phyloP scores from a whole-genome alignment of 2,888 invertebrate species.

The Catocala fraxini region DNA sequence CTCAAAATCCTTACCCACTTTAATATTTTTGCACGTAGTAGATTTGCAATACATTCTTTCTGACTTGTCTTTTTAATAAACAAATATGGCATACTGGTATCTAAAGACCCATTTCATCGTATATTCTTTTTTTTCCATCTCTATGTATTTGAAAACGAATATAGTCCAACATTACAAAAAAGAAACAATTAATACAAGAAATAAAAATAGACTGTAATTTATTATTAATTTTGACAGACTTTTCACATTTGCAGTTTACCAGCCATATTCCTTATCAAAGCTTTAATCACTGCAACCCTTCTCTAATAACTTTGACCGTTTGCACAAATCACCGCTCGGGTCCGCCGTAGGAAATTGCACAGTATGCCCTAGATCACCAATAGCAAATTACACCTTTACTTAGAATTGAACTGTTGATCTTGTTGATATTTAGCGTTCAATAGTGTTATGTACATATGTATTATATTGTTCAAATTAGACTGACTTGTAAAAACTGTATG shows the following conservation, averaged over 20 bases:
- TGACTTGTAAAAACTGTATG: background rate
- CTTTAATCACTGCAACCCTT: background rate
- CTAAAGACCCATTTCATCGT: too few relatives aligned
- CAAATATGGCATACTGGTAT: too few relatives aligned
- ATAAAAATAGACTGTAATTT: too few relatives aligned
- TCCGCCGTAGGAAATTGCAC: constrained; percentile 45
- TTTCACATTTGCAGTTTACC: background rate
- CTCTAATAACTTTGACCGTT: constrained; percentile 2
- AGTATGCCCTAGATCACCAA: constrained; percentile 34
- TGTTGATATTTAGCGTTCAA: constrained; percentile 30
- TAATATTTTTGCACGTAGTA: too few relatives aligned
- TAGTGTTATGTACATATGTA: constrained; percentile 10
- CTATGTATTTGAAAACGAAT: too few relatives aligned
- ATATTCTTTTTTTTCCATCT: too few relatives aligned
- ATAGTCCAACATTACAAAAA: too few relatives aligned
- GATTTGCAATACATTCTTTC: too few relatives aligned
- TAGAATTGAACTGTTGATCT: constrained; percentile 16
- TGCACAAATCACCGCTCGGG: constrained; percentile 8
- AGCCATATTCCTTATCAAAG: constrained; percentile 3
- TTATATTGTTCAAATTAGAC: constrained; percentile 10
- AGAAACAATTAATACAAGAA: too few relatives aligned
- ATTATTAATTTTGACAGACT: too few relatives aligned
- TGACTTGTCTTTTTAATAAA: too few relatives aligned
- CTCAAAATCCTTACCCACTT: too few relatives aligned
- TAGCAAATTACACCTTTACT: constrained; percentile 41